Evolutionary conservation across 1,140 invertebrate genomes (phyloP), one percentile per base, ranked within the genome.

Genomic region (Littorina saxatilis): DNA sequence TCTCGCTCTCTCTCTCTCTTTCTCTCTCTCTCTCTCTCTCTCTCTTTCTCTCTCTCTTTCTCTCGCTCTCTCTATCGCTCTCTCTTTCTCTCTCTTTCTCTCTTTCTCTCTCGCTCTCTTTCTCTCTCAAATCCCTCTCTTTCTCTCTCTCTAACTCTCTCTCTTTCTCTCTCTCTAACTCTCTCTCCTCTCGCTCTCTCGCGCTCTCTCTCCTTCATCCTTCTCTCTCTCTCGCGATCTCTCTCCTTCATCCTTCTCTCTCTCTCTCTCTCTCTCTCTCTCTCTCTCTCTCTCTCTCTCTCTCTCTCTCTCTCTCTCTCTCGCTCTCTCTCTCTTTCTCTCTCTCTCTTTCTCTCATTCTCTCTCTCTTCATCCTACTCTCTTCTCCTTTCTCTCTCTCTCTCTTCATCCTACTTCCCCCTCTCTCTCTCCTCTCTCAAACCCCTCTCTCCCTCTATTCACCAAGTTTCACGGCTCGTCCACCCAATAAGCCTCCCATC

Each of bases 291-390:
- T 9, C 47, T 50, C 20, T 11, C 20, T 50, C 47, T 50, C 20
- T 50, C 20, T 20, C 47, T n/a, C n/a, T n/a, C 43, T 47, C 43
- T 47, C 43, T 47, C 43, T 47, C 43, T 47, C 43, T 47, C 43
- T 47, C 43, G 5, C 43, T 58, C 55, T 58, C 55, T 58, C 55
- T 58, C 27, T 35, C 61, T 32, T 32, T 66, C 61, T 66, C 61
- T 66, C 61, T 32, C n/a, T 32, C n/a, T 66, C 61, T 66, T 32
- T 66, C 61, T 66, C 61, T 66, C 61, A 32, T 32, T 66, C 61
- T 66, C 61, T 66, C 61, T 66, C 61, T 66, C 61, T 35, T 32
- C 27, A 20, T 7, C 29, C 4, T 29, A 9, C 61, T 35, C n/a
- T 35, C n/a, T 66, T 32, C 35, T 32, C 35, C 61, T 66, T 32